A percentile compares a stretch with the other conserved stretches of the same genome.
Conservation (phyloP, 2,113 vertebrate genomes). For the Sigmodon hispidus region DNA sequence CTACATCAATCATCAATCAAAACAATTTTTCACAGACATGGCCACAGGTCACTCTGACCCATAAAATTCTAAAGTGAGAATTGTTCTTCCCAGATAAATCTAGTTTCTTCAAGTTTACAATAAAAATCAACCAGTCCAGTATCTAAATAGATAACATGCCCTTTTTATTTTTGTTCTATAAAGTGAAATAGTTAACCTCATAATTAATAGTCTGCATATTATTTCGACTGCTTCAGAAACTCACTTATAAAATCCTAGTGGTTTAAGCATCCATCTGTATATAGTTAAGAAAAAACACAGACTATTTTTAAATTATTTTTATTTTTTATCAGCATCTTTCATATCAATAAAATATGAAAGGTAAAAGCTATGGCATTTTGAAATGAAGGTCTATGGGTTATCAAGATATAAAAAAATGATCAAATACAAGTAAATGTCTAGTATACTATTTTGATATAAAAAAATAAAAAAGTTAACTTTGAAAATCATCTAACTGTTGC, state of each 20-base stretch:
- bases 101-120: neutral
- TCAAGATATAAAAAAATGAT: constrained; percentile 63
- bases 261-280: constrained; percentile 51
- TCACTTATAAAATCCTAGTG: neutral
- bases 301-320: constrained; percentile 60
- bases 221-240: constrained; percentile 15
- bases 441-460: constrained; percentile 41
- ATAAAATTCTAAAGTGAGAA: neutral
- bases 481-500: constrained; percentile 53
- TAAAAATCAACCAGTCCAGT: neutral
- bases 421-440: constrained; percentile 66
- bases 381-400: constrained; percentile 65
- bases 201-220: neutral
- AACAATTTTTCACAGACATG: neutral
- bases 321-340: constrained; percentile 55
- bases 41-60: neutral
- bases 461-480: constrained; percentile 31
- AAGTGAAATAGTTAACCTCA: constrained; percentile 15
- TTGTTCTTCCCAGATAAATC: neutral
- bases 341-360: constrained; percentile 72
- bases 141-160: neutral
- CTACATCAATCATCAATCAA: neutral
- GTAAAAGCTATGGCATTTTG: constrained; percentile 69
- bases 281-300: constrained; percentile 45
- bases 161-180: constrained; percentile 9